phyloP scores from a whole-genome alignment of 2,888 invertebrate species.

The Oligia fasciuncula region DNA sequence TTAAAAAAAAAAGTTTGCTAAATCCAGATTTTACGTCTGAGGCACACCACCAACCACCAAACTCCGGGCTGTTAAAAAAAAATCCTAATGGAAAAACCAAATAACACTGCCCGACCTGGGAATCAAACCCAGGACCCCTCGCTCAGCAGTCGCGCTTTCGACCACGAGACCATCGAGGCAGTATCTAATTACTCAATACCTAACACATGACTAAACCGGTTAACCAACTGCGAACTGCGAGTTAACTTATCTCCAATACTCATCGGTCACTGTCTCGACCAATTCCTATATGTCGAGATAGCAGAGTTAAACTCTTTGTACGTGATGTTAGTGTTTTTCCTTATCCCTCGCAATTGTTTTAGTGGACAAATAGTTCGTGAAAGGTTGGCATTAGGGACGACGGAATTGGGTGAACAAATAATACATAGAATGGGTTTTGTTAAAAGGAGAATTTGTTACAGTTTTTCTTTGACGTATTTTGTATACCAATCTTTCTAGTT shows the following conservation, averaged over 20 bases:
- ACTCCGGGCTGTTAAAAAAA: too few species aligned
- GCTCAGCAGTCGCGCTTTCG: background rate
- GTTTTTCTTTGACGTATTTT: background rate
- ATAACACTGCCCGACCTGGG: too few species aligned
- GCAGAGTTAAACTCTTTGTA: conserved; percentile 54
- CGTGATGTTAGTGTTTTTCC: conserved; percentile 78
- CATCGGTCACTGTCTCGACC: conserved; percentile 66
- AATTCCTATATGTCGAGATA: conserved; percentile 65
- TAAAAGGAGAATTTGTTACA: background rate
- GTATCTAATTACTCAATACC: conserved; percentile 36
- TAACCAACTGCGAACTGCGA: conserved; percentile 45
- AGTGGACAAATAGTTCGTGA: conserved; percentile 81
- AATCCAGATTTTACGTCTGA: too few species aligned
- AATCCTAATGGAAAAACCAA: too few species aligned
- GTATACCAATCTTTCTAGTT: background rate
- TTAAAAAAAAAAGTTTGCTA: too few species aligned
- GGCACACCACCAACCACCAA: too few species aligned
- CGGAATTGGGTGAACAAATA: conserved; percentile 46
- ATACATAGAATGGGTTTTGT: conserved; percentile 34
- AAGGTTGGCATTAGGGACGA: conserved; percentile 70
- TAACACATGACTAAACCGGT: conserved; percentile 42
- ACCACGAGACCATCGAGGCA: background rate
- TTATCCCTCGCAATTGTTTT: conserved; percentile 73
- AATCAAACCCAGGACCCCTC: too few species aligned
- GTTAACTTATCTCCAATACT: conserved; percentile 55